phyloP scores from a whole-genome alignment of 2,888 invertebrate genomes.

The Corythucha ciliata region DNA sequence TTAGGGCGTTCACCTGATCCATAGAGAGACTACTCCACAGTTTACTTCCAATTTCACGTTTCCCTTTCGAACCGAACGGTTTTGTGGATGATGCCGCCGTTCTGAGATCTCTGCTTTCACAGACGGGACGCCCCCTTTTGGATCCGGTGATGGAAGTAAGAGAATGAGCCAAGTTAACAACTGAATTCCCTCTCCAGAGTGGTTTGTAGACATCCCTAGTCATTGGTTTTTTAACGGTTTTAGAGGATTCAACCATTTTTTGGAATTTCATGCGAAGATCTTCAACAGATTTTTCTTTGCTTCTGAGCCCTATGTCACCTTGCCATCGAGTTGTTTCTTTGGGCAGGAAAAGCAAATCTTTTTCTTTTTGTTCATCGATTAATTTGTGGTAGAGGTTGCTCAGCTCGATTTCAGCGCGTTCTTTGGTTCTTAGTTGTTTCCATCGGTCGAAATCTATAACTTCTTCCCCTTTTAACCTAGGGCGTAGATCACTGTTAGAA shows the following conservation, averaged over 20 bases:
- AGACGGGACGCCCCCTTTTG: constrained; percentile 36
- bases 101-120: constrained; percentile 29
- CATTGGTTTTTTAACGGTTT: constrained; percentile 45
- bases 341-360: constrained; percentile 72
- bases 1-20: constrained; percentile 71
- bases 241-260: constrained; percentile 49
- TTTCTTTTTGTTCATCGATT: constrained; percentile 66
- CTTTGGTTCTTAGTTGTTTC: constrained; percentile 68
- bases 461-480: constrained; percentile 64
- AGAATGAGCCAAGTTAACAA: constrained; percentile 64
- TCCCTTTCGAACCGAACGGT: constrained; percentile 21
- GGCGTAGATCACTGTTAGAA: constrained; percentile 57
- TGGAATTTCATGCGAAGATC: constrained; percentile 71
- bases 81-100: constrained; percentile 7
- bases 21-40: constrained; percentile 75
- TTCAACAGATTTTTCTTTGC: constrained; percentile 79
- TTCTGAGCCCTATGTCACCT: constrained; percentile 65
- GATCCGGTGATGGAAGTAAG: constrained; percentile 34
- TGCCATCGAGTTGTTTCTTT: constrained; percentile 69
- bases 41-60: constrained; percentile 57
- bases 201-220: constrained; percentile 65
- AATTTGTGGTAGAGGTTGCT: constrained; percentile 65
- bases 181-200: constrained; percentile 74
- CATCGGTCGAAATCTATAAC: constrained; percentile 80
- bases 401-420: constrained; percentile 73